phyloP scores from a whole-genome alignment of 2,797 vertebrate species.

The Sandelia bainsii region DNA sequence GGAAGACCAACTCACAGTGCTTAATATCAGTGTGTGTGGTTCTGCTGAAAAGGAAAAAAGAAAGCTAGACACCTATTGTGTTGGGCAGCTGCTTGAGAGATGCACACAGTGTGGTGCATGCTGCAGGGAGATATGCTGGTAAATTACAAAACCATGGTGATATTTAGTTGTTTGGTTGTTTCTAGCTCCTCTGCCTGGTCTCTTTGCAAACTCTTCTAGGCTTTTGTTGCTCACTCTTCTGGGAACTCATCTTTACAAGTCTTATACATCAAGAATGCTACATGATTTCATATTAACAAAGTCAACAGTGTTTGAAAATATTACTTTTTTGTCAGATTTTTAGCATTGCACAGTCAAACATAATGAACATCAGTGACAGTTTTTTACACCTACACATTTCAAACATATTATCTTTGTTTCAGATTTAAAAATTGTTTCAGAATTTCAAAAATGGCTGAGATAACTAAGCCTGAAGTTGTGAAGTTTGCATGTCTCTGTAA shows the following conservation, averaged over 20 bases:
- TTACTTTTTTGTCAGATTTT: constrained; percentile 31
- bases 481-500: not conserved
- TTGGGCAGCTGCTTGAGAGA: constrained; percentile 48
- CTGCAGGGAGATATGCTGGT: constrained; percentile 23
- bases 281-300: constrained; percentile 30
- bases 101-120: constrained; percentile 40
- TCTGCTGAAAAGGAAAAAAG: constrained; percentile 34
- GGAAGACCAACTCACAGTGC: not conserved
- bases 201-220: constrained; percentile 20
- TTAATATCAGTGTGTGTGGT: constrained; percentile 23
- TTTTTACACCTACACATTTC: constrained; percentile 10
- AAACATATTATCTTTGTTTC: constrained; percentile 20
- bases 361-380: constrained; percentile 23
- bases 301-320: not conserved
- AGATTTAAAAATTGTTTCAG: constrained; percentile 12
- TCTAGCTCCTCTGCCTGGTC: constrained; percentile 27
- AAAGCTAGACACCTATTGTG: constrained; percentile 47
- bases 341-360: not conserved
- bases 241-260: constrained; percentile 25
- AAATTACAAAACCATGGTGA: constrained; percentile 45
- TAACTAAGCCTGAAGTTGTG: not conserved
- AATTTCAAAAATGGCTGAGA: not conserved
- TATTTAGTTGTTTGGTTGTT: constrained; percentile 38
- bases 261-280: not conserved
- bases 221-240: constrained; percentile 14